Base-by-base conservation (phyloP, 2,888 invertebrate species). In the Sinhomidia bicolor region DNA sequence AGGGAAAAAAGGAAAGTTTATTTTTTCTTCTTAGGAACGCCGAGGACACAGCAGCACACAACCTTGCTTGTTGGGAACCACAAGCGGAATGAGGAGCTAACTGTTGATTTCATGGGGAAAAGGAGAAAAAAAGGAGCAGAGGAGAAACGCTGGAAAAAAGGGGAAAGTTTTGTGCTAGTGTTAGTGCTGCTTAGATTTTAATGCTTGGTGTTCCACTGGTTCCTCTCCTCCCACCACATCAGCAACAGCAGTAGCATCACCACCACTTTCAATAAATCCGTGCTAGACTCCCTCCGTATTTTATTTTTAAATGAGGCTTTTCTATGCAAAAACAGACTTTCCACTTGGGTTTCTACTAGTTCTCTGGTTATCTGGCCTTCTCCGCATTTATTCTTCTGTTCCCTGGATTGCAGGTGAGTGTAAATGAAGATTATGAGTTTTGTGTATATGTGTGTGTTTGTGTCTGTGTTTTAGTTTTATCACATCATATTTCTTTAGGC, bases 61-160 rank as follows among this genome's bases (percentile, higher is more conserved):
- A 76, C 76, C 76, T 51, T 76, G 76, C 88, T 88, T 68, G 78
- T 78, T 83, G 88, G 23, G 44, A 78, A 83, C 83, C 79, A 62
- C 82, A 68, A 83, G 78, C 83, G 41, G 83, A 88, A 88, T 88
- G 88, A 68, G 76, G 76, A 88, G 83, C 88, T 88, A 88, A 88
- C 88, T 88, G 88, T 88, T 88, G 88, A 88, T 83, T 88, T 88
- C 83, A 62, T 29, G 47, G 81, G 65, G 44, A 81, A 65, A 65
- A 57, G 44, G 65, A 65, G 47, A 81, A 81, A 62, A n/a, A 23
- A 54, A 36, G 41, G 23, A n/a, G n/a, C n/a, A n/a, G n/a, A n/a
- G 47, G 23, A 41, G 41, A 26, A 62, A 62, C 32, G 32, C 32
- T 17, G 26, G 4, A 4, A 41, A 41, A 71, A 71, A 41, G 51